Evolutionary conservation across 2,797 vertebrate species (phyloP).

Genomic region (Chelmon rostratus): DNA sequence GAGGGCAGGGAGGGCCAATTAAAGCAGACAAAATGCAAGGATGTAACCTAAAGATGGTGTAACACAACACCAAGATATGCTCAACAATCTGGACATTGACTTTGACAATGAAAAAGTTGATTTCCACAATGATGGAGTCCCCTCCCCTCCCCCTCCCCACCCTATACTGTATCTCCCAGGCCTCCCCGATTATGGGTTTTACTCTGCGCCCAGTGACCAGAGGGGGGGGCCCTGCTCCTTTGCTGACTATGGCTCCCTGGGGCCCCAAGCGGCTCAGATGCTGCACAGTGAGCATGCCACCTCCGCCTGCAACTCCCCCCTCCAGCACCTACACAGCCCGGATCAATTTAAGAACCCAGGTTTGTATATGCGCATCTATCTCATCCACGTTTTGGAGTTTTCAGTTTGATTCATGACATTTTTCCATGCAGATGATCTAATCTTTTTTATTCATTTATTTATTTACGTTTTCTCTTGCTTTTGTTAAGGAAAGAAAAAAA

Average conservation of each 20-base stretch:
- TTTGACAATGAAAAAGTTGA: slow-evolving; percentile 81
- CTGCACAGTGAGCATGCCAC: slow-evolving; percentile 92
- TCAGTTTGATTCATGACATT: slow-evolving; percentile 79
- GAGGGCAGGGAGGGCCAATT: slow-evolving; percentile 73
- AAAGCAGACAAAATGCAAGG: slow-evolving; percentile 59
- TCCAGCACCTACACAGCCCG: slow-evolving; percentile 90
- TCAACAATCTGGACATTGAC: slow-evolving; percentile 79
- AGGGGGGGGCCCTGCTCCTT: slow-evolving; percentile 91
- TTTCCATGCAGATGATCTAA: slow-evolving; percentile 72
- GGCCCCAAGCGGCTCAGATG: slow-evolving; percentile 92
- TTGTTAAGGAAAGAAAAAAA: slow-evolving; percentile 59
- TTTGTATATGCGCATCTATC: slow-evolving; percentile 86
- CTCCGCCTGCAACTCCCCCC: slow-evolving; percentile 89
- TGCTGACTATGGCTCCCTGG: slow-evolving; percentile 92
- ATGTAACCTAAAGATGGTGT: slow-evolving; percentile 61
- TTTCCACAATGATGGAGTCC: slow-evolving; percentile 88
- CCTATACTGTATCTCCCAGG: slow-evolving; percentile 88
- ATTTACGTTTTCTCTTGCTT: slow-evolving; percentile 52
- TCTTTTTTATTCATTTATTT: slow-evolving; percentile 26
- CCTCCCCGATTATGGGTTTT: slow-evolving; percentile 93
- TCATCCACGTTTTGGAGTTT: slow-evolving; percentile 79
- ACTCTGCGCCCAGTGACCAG: slow-evolving; percentile 91
- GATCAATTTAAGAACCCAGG: slow-evolving; percentile 92
- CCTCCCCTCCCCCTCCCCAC: slow-evolving; percentile 79
- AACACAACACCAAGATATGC: slow-evolving; percentile 57